Percentiles rank a stretch among this genome's conserved stretches.
These are phyloP conservation scores for Cephalopachus bancanus DNA, from an alignment of 2,797 vertebrate species.

Conservation along the genomic window DNA sequence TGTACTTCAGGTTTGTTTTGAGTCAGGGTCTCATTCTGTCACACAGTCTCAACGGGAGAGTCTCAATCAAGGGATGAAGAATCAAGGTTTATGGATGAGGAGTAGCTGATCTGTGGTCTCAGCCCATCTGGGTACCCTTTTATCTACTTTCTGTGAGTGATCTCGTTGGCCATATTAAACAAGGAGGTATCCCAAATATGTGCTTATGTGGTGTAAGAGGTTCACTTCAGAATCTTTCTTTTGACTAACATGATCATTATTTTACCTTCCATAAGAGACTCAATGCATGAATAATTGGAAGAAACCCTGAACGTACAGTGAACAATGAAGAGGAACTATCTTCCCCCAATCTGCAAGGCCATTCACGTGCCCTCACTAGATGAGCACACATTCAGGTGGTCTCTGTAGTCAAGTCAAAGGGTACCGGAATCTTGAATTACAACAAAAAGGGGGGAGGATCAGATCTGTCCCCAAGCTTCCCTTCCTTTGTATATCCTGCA, in stretches of 20 bases:
- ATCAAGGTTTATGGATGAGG: neutral
- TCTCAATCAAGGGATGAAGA: no score
- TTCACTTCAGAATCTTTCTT: neutral
- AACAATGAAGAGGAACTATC: neutral
- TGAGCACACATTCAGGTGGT: neutral
- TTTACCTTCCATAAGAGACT: constrained; percentile 38
- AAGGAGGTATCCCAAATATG: neutral
- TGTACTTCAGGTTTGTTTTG: constrained; percentile 14
- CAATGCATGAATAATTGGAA: neutral
- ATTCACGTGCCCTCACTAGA: neutral
- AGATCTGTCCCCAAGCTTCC: neutral
- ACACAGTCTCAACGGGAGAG: no score
- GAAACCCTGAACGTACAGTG: neutral
- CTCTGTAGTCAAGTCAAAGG: neutral
- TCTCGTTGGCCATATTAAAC: neutral
- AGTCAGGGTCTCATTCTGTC: neutral
- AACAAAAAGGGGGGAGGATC: neutral
- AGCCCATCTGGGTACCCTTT: neutral
- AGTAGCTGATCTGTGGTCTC: neutral
- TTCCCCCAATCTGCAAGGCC: neutral
- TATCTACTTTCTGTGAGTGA: neutral
- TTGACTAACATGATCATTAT: neutral
- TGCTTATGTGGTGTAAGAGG: neutral
- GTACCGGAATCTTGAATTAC: neutral
- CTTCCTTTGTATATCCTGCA: neutral